Conservation (phyloP, 2,888 invertebrate genomes). For the Euplagia quadripunctaria region DNA sequence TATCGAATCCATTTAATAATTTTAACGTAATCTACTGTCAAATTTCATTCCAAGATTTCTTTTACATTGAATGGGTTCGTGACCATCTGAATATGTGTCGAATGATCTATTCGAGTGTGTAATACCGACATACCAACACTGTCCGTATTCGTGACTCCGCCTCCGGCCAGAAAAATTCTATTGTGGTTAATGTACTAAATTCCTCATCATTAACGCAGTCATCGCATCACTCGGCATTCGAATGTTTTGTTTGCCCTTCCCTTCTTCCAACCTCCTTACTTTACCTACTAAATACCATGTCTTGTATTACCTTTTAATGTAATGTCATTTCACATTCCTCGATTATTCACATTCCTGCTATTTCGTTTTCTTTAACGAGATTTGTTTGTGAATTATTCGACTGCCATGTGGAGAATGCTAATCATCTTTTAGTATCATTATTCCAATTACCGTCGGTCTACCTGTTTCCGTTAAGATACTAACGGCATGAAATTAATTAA, state of each 20-base stretch:
- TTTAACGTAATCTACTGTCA: slow-evolving; percentile 56
- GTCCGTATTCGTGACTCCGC: slow-evolving; percentile 73
- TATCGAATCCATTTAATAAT: slow-evolving; percentile 21
- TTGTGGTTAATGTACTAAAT: slow-evolving; percentile 85
- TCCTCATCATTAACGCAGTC: slow-evolving; percentile 80
- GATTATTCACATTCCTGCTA: slow-evolving; percentile 65
- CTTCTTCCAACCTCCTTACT: slow-evolving; percentile 61
- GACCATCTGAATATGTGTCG: slow-evolving; percentile 69
- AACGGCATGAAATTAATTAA: slow-evolving; percentile 4
- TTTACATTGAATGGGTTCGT: slow-evolving; percentile 70
- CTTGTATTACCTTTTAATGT: slow-evolving; percentile 58
- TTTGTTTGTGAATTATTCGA: slow-evolving; percentile 67
- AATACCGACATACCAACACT: slow-evolving; percentile 68
- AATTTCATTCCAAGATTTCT: slow-evolving; percentile 58
- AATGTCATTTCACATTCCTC: slow-evolving; percentile 68
- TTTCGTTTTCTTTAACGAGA: slow-evolving; percentile 68
- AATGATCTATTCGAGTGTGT: slow-evolving; percentile 65
- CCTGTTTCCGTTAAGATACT: slow-evolving; percentile 50
- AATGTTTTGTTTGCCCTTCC: slow-evolving; percentile 69
- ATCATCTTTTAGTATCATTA: slow-evolving; percentile 62
- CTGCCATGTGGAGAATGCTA: slow-evolving; percentile 65
- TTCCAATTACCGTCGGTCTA: slow-evolving; percentile 52
- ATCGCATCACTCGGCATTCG: slow-evolving; percentile 69
- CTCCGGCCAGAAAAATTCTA: slow-evolving; percentile 84
- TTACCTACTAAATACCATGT: slow-evolving; percentile 60